Evolutionary conservation across 2,888 invertebrate species (phyloP).

Genomic region (Netelia inedita): DNA sequence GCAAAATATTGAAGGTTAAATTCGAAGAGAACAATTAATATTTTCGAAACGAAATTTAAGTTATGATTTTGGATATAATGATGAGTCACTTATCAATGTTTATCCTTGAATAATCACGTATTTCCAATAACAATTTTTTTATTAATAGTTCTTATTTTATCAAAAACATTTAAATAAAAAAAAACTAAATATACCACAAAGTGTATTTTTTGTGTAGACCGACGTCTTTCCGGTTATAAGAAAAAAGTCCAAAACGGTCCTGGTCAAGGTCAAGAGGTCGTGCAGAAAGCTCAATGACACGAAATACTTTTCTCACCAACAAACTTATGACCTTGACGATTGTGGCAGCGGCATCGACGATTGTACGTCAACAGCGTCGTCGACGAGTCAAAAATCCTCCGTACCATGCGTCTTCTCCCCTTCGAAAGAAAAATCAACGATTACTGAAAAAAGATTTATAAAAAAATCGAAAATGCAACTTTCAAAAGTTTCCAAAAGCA

Average conservation of each 20-base stretch:
- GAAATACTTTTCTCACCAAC: background rate
- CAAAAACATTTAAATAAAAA: background rate
- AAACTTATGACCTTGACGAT: conserved; percentile 43
- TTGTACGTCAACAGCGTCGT: conserved; percentile 35
- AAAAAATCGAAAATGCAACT: background rate
- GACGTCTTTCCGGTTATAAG: conserved; percentile 30
- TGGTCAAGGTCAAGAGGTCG: conserved; percentile 21
- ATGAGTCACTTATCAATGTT: background rate
- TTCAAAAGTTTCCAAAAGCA: background rate
- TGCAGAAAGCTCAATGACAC: conserved; percentile 31
- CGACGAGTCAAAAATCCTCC: conserved; percentile 19
- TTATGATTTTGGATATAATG: background rate
- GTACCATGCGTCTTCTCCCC: background rate
- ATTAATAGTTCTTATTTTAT: background rate
- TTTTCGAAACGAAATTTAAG: background rate
- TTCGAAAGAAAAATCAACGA: background rate
- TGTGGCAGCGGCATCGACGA: conserved; percentile 53
- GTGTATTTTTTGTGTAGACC: conserved; percentile 10
- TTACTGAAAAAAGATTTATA: background rate
- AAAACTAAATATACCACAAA: background rate
- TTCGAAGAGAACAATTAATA: background rate
- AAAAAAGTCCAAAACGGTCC: conserved; percentile 28
- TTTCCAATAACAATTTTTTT: background rate
- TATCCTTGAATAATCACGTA: background rate
- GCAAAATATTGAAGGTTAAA: conserved; percentile 51